These are phyloP conservation scores for Petrophora chlorosata DNA, from an alignment of 2,888 invertebrate genomes.

Conservation along the genomic window DNA sequence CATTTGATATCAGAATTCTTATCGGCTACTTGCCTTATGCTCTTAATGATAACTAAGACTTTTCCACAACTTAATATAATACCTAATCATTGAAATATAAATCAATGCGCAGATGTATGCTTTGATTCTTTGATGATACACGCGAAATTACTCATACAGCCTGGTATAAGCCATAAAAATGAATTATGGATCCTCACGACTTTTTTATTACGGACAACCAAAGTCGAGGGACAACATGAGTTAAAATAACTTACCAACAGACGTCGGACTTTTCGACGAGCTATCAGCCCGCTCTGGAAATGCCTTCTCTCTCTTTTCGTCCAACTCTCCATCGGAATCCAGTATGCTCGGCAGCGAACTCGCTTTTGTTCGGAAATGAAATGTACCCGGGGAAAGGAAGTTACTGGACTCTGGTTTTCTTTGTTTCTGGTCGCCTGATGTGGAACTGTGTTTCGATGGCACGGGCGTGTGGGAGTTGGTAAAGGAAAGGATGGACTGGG, in stretches of 20 bases:
- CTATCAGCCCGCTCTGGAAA: slow-evolving; percentile 74
- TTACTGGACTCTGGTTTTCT: slow-evolving; percentile 69
- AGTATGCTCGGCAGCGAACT: slow-evolving; percentile 93
- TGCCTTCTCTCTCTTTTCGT: slow-evolving; percentile 77
- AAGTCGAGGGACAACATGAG: slow-evolving; percentile 1
- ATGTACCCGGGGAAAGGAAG: slow-evolving; percentile 84
- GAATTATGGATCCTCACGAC: slow-evolving; percentile 10
- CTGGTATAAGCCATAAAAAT: slow-evolving; percentile 14
- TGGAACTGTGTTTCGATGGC: slow-evolving; percentile 51
- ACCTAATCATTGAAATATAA: slow-evolving; percentile 36
- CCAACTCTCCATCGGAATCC: slow-evolving; percentile 88
- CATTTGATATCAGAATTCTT: slow-evolving; percentile 70
- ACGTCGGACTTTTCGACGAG: slow-evolving; percentile 87
- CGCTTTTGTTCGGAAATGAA: slow-evolving; percentile 85
- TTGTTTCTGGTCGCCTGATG: slow-evolving; percentile 46
- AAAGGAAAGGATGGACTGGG: slow-evolving; percentile 68
- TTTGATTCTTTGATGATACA: neutral
- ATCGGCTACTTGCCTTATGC: slow-evolving; percentile 62
- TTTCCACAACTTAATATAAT: slow-evolving; percentile 52
- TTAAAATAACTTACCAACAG: slow-evolving; percentile 77
- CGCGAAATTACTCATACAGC: slow-evolving; percentile 8
- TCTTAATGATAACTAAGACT: slow-evolving; percentile 64
- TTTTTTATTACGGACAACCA: slow-evolving; percentile 19
- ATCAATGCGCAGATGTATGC: slow-evolving; percentile 33
- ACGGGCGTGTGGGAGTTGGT: slow-evolving; percentile 60